Evolutionary conservation across 2,797 vertebrate genomes (phyloP), one percentile per base, ranked within the genome.

Genomic region (Esox lucius): DNA sequence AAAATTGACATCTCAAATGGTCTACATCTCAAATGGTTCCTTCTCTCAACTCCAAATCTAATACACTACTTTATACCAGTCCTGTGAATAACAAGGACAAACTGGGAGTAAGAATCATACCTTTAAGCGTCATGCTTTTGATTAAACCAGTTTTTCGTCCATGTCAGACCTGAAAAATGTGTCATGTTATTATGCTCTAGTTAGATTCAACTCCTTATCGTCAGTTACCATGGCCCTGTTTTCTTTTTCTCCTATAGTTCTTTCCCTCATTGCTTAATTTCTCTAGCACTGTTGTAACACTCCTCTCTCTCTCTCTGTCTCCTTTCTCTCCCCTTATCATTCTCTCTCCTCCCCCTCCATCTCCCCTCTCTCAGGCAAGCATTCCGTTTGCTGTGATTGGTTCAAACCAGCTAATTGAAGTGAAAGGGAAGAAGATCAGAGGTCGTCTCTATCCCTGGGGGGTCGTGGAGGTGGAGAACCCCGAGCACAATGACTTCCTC

Each of bases 401-500:
- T 81, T 95, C 96, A 77, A 96, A 96, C 86, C 96, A 96, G 85
- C 94, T 98, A 80, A 97, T 97, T 39, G 96, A 97, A 87, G 96
- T 96, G 83, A 97, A 97, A 84, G 96, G 95, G 70, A 97, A 95
- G 88, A 96, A 97, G 93, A 97, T 97, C 83, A 89, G 95, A 78
- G 95, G 95, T 16, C 94, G 95, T 22, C 88, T 96, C 35, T 96
- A 96, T 78, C 93, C 96, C 9, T 95, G 95, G 96, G 96, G 95
- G 26, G 95, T 95, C 22, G 92, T 95, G 70, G 95, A 96, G 86
- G 96, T 97, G 86, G 96, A 97, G 88, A 97, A 97, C 81, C 96
- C 96, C 0, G 96, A 98, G 75, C 96, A 97, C 90, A 97, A 97
- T 16, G 96, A 97, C 91, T 97, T 97, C 91, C 95, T 96, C 66